These are phyloP conservation scores for Nomada hirtipes DNA, from an alignment of 2,888 invertebrate species.

Conservation along the genomic window DNA sequence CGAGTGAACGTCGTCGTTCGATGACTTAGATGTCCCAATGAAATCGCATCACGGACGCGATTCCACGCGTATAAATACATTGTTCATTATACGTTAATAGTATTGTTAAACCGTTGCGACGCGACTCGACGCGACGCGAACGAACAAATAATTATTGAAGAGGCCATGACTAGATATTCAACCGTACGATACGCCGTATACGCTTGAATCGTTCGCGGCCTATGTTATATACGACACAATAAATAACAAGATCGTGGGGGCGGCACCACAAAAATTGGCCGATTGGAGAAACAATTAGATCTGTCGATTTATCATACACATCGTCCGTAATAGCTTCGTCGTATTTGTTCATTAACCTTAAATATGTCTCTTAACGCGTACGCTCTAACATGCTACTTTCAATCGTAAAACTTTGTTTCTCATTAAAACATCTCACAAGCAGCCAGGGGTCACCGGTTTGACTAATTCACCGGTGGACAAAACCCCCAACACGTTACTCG, in stretches of 20 bases:
- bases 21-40: constrained; percentile 47
- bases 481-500: constrained; percentile 4
- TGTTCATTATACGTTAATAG: not conserved
- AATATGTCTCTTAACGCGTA: not conserved
- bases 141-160: constrained; percentile 80
- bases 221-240: constrained; percentile 76
- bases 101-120: constrained; percentile 44
- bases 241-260: constrained; percentile 84
- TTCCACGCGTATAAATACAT: not conserved
- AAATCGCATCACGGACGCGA: constrained; percentile 9
- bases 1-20: constrained; percentile 21
- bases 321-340: not conserved
- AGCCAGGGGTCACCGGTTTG: not conserved
- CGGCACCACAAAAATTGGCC: constrained; percentile 81
- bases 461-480: constrained; percentile 33
- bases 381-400: constrained; percentile 75
- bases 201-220: constrained; percentile 65
- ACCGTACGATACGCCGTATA: constrained; percentile 75
- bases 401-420: constrained; percentile 56
- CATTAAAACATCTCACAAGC: constrained; percentile 25
- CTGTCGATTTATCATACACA: constrained; percentile 52
- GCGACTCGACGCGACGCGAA: constrained; percentile 68
- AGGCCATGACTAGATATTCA: constrained; percentile 84
- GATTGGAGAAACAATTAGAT: constrained; percentile 80
- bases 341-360: not conserved